Evolutionary conservation across 2,113 vertebrate genomes (phyloP).

Genomic region (Channa maculata): DNA sequence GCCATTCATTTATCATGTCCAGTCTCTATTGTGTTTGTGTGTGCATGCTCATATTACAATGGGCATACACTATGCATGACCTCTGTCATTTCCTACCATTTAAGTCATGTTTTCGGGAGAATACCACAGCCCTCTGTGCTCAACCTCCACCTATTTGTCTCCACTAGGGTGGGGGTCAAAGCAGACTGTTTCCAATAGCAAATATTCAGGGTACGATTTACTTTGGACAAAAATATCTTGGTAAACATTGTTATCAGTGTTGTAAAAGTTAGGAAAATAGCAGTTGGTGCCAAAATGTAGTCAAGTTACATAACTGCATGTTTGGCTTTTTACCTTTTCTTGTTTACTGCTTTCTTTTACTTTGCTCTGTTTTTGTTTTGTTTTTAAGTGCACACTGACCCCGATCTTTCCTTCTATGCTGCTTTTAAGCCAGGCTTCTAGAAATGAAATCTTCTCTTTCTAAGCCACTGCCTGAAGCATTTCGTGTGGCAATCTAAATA

Average conservation of each 20-base stretch:
- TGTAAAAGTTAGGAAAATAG: slow-evolving; percentile 34
- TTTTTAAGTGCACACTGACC: neutral
- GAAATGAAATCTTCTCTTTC: neutral
- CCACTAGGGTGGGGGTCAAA: slow-evolving; percentile 28
- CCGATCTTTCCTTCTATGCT: neutral
- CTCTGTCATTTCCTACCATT: slow-evolving; percentile 70
- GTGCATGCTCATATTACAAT: slow-evolving; percentile 66
- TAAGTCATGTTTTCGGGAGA: slow-evolving; percentile 58
- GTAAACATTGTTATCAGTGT: slow-evolving; percentile 55
- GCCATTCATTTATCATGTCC: slow-evolving; percentile 60
- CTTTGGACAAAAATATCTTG: slow-evolving; percentile 43
- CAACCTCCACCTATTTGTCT: slow-evolving; percentile 16
- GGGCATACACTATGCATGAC: slow-evolving; percentile 64
- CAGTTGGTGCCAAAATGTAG: slow-evolving; percentile 3
- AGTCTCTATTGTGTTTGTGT: slow-evolving; percentile 59
- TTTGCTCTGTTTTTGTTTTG: neutral
- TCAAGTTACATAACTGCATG: slow-evolving; percentile 8
- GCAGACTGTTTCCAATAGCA: slow-evolving; percentile 24
- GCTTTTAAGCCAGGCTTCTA: neutral
- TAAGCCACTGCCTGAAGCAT: slow-evolving; percentile 1
- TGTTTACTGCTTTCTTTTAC: neutral
- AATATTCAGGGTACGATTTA: slow-evolving; percentile 37
- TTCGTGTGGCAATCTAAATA: slow-evolving; percentile 24
- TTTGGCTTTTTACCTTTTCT: neutral
- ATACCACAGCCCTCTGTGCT: neutral